Evolutionary conservation across 2,797 vertebrate genomes (phyloP).

Genomic region (Mormyrus proboscirostris): DNA sequence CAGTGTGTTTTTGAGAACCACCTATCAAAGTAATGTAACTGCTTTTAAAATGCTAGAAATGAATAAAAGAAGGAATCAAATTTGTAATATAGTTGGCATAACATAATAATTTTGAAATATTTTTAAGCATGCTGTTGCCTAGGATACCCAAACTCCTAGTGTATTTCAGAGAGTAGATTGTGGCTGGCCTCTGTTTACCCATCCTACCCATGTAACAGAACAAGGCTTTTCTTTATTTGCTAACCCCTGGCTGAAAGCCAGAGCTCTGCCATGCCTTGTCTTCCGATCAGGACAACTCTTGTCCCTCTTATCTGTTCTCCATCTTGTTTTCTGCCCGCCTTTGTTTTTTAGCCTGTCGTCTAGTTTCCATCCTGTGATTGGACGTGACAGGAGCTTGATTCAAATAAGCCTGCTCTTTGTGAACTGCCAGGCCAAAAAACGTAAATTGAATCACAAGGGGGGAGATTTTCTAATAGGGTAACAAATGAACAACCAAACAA

Average conservation of each 20-base stretch:
- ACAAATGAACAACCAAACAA: conserved; percentile 52
- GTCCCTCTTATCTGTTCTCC: conserved; percentile 27
- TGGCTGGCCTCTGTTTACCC: background rate
- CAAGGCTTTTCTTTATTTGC: conserved; percentile 15
- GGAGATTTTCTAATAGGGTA: conserved; percentile 50
- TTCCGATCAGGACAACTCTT: conserved; percentile 18
- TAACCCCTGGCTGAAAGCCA: conserved; percentile 17
- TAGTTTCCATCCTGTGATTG: conserved; percentile 29
- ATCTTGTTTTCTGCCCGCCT: conserved; percentile 26
- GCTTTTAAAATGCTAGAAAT: conserved; percentile 13
- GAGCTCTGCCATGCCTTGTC: conserved; percentile 3
- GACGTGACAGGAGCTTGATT: conserved; percentile 54
- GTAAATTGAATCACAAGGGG: conserved; percentile 49
- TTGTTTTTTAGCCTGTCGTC: conserved; percentile 22
- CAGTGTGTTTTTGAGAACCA: conserved; percentile 64
- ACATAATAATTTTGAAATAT: background rate
- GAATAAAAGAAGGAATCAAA: background rate
- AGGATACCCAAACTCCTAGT: background rate
- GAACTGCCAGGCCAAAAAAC: conserved; percentile 37
- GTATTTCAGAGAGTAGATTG: background rate
- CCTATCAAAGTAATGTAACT: conserved; percentile 25
- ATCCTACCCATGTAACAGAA: background rate
- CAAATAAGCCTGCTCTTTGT: conserved; percentile 52
- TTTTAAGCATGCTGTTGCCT: conserved; percentile 1
- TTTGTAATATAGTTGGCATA: background rate